Conservation (phyloP, 2,113 vertebrate genomes). For the Dicentrarchus labrax region DNA sequence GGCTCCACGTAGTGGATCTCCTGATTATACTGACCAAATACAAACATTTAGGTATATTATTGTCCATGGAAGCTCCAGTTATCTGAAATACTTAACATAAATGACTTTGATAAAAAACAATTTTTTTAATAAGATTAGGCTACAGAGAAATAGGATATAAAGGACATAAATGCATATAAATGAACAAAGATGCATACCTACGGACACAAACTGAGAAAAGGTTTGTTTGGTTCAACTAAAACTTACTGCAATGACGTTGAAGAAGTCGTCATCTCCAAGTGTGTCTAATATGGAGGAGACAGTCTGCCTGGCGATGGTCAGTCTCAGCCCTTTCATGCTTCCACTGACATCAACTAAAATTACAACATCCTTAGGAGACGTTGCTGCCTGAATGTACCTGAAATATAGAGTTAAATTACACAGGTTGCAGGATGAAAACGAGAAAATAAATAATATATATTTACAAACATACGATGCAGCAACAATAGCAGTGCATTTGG, state of each 20-base stretch:
- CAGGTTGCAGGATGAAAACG: neutral
- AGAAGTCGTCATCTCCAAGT: conserved; percentile 98
- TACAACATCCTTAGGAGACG: conserved; percentile 97
- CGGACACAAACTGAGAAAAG: neutral
- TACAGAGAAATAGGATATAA: neutral
- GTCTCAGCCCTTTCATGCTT: conserved; percentile 97
- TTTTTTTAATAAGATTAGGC: neutral
- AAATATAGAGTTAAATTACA: conserved; percentile 1
- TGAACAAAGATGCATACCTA: neutral
- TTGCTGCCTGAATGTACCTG: conserved; percentile 99
- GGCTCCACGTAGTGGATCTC: conserved; percentile 98
- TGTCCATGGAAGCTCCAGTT: neutral
- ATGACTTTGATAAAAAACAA: neutral
- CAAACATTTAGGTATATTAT: conserved; percentile 28
- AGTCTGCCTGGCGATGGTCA: conserved; percentile 97
- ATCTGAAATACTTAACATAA: neutral
- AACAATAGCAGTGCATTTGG: neutral
- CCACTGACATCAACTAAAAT: conserved; percentile 98
- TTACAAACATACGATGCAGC: too few species aligned
- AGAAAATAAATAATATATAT: neutral
- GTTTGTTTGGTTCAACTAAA: neutral
- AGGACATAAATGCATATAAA: neutral
- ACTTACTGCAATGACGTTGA: conserved; percentile 97
- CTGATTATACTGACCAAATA: conserved; percentile 92
- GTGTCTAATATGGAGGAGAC: conserved; percentile 98